Base-by-base conservation (phyloP, 1,140 invertebrate species). In the Mya arenaria region DNA sequence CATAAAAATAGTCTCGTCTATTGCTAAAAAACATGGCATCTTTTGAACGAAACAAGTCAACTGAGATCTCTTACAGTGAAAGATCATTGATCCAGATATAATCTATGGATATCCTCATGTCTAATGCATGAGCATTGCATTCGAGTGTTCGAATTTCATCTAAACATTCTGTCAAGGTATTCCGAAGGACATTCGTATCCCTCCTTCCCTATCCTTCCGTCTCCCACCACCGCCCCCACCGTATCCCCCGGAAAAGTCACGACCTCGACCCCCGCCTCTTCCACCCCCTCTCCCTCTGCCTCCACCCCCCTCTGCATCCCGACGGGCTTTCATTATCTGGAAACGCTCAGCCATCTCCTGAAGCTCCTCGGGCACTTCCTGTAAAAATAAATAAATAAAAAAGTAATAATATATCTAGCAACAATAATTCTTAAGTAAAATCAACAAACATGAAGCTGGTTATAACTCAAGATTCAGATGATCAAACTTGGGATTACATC, bases 301-400 rank as follows among this genome's bases (percentile, higher is more conserved):
- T 62, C 60, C 84, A 30, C 73, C 77, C 55, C 74, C 83, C 74
- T 71, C 79, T 72, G 68, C 68, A 13, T 78, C 63, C 8, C 52
- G 68, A 28, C 78, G 85, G 44, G 73, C 65, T 65, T 73, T 85
- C 44, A 74, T 62, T 6, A 63, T 60, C 48, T 68, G 66, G 63
- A 81, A 87, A 13, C 86, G 56, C 58, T 80, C 73, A 23, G 86
- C 86, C 86, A 87, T 87, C n/a, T 75, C 80, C 28, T 48, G n/a
- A 6, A 87, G 69, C n/a, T 85, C 82, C 28, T 75, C 36, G 17
- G 86, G 86, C 2, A 87, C 82, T 52, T 82, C 80, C 86, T 87
- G 34, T 13, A 74, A 34, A 68, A 74, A n/a, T 25, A 32, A 72
- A 25, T 68, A n/a, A 69, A 32, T 8, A 8, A n/a, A n/a, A n/a